phyloP scores from a whole-genome alignment of 2,113 vertebrate species.

The Oncorhynchus nerka region DNA sequence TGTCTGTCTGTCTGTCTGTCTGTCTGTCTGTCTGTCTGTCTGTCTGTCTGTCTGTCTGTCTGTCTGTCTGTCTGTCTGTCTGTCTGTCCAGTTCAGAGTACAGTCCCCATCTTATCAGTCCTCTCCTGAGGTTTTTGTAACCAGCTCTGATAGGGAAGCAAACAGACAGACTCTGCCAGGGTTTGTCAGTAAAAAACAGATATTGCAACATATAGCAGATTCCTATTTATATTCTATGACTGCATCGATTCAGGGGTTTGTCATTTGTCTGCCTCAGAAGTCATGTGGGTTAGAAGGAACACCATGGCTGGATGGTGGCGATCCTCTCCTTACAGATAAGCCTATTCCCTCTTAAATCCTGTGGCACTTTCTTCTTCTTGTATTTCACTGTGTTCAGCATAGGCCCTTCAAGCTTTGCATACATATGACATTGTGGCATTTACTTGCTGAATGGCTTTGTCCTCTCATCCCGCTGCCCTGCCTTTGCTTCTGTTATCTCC shows the following conservation, averaged over 20 bases:
- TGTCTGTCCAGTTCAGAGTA: too few relatives aligned
- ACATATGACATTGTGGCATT: constrained; percentile 1
- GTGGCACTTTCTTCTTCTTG: constrained; percentile 28
- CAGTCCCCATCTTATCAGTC: too few relatives aligned
- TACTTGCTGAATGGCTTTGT: constrained; percentile 23
- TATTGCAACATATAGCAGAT: not conserved
- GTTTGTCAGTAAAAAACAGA: not conserved
- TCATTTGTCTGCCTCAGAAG: not conserved
- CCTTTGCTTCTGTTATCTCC: constrained; percentile 31
- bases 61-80: too few relatives aligned
- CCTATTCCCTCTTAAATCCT: constrained; percentile 26
- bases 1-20: too few relatives aligned
- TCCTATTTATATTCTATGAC: not conserved
- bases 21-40: too few relatives aligned
- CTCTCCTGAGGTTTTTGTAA: not conserved
- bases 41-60: too few relatives aligned
- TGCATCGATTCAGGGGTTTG: not conserved
- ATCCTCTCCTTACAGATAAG: not conserved
- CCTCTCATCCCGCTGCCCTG: constrained; percentile 9
- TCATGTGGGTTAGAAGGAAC: not conserved
- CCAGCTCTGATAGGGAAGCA: not conserved
- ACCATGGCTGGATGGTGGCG: not conserved
- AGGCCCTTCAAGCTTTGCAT: too few relatives aligned
- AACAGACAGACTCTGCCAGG: too few relatives aligned
- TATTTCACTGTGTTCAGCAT: constrained; percentile 2